Conservation (phyloP, 2,888 invertebrate species). For the Euzophera pinguis region DNA sequence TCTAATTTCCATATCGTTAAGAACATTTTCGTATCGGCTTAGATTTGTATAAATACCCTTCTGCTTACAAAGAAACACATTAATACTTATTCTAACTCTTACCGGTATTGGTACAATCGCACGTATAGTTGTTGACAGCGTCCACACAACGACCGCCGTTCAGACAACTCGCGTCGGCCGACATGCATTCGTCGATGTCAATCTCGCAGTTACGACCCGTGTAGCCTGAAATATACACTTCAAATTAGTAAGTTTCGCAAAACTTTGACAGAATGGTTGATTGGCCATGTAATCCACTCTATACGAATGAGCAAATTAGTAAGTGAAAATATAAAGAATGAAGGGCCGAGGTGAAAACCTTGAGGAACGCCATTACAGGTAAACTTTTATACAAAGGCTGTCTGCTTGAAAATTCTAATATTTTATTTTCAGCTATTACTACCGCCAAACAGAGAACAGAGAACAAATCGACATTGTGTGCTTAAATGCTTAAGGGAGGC, state of each 20-base stretch:
- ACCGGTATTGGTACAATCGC: conserved; percentile 87
- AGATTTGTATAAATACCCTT: neutral
- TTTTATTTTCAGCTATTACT: no score
- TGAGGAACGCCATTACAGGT: neutral
- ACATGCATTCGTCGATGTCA: conserved; percentile 87
- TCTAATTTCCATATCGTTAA: no score
- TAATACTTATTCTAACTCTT: neutral
- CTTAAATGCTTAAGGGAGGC: no score
- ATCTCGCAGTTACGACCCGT: conserved; percentile 85
- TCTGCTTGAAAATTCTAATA: no score
- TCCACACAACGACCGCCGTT: conserved; percentile 87
- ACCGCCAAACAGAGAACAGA: no score
- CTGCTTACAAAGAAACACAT: no score
- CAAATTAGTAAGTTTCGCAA: no score
- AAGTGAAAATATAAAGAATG: neutral
- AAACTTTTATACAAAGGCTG: no score
- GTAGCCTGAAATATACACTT: conserved; percentile 70
- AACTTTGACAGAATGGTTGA: no score
- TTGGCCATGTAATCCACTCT: no score
- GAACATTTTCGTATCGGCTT: no score
- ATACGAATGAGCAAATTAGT: neutral
- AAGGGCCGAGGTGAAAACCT: neutral
- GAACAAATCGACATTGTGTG: no score
- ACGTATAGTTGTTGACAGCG: conserved; percentile 86
- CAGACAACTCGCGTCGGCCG: conserved; percentile 80